Evolutionary conservation across 2,888 invertebrate species (phyloP), one percentile per base, ranked within the genome.

Genomic region (Gryllus longicercus): DNA sequence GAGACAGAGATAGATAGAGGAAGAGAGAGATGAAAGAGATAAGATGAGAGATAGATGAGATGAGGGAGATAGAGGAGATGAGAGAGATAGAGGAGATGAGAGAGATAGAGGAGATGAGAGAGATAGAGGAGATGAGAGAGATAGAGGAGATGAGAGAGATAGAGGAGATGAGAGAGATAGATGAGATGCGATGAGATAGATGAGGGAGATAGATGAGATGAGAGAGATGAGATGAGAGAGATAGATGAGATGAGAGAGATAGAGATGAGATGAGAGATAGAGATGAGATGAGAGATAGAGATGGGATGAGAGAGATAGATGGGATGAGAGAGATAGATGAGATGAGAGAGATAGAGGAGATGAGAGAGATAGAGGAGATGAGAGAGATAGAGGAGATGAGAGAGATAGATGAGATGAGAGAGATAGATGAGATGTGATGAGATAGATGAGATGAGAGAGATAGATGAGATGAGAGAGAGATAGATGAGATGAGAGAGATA

Each of bases 391-490:
- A 80, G 3, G 5, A 5, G 51, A 77, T 12, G 11, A 51, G 21
- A 50, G 50, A 78, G 25, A 51, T 18, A 78, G 11, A 77, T 38
- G 38, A 51, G 21, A 5, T 5, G 50, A 21, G 63, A 75, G 21
- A 74, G 25, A 79, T 5, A 79, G 50, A 80, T 49, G 74, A n/a
- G n/a, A n/a, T n/a, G 21, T n/a, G n/a, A n/a, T n/a, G n/a, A n/a
- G n/a, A n/a, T n/a, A n/a, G n/a, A n/a, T n/a, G n/a, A n/a, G n/a
- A n/a, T n/a, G n/a, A 21, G 21, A 21, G 21, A 21, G 21, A 21
- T 21, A 21, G 21, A n/a, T 1, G 21, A 21, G 21, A 21, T 1
- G 21, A 21, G 21, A 21, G 1, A 21, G 21, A 21, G n/a, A n/a
- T 21, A 21, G 21, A 21, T 1, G 21, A 21, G 21, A 21, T 74